These are phyloP conservation scores for Aleiodes testaceus DNA, from an alignment of 2,888 invertebrate genomes.

Conservation along the genomic window DNA sequence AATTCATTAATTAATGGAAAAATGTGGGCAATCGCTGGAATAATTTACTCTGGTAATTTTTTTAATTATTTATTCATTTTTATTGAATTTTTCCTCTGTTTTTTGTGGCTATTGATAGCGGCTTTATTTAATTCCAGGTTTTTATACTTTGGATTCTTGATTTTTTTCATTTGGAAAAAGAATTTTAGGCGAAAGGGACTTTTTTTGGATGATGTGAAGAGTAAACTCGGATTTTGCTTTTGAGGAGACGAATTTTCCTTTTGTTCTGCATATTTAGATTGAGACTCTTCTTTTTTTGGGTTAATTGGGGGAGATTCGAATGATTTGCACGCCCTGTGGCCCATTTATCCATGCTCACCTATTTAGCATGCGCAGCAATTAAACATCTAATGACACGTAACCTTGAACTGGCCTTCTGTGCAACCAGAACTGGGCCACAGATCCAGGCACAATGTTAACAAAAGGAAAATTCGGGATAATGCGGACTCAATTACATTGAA, in stretches of 20 bases:
- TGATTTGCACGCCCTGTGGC: neutral
- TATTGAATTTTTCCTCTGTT: neutral
- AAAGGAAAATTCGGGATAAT: neutral
- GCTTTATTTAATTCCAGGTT: too few relatives aligned
- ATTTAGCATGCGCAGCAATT: slow-evolving; percentile 28
- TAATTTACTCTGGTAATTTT: neutral
- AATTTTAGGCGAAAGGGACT: too few relatives aligned
- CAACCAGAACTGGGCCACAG: slow-evolving; percentile 4
- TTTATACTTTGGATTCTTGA: too few relatives aligned
- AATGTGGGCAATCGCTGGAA: slow-evolving; percentile 5
- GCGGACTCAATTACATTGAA: too few relatives aligned
- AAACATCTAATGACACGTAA: slow-evolving; percentile 20
- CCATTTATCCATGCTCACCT: slow-evolving; percentile 7
- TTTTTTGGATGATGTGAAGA: neutral
- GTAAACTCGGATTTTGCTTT: too few relatives aligned
- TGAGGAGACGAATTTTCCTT: too few relatives aligned
- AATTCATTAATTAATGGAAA: neutral
- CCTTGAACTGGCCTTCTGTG: slow-evolving; percentile 31
- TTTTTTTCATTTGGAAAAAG: too few relatives aligned
- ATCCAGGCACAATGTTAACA: neutral
- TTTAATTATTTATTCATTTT: neutral
- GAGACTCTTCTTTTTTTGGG: neutral
- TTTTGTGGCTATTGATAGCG: too few relatives aligned
- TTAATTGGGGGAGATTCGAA: neutral
- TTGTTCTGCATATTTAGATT: neutral